Evolutionary conservation across 1,140 invertebrate genomes (phyloP), one percentile per base, ranked within the genome.

Genomic region (Drosophila sturtevanti): DNA sequence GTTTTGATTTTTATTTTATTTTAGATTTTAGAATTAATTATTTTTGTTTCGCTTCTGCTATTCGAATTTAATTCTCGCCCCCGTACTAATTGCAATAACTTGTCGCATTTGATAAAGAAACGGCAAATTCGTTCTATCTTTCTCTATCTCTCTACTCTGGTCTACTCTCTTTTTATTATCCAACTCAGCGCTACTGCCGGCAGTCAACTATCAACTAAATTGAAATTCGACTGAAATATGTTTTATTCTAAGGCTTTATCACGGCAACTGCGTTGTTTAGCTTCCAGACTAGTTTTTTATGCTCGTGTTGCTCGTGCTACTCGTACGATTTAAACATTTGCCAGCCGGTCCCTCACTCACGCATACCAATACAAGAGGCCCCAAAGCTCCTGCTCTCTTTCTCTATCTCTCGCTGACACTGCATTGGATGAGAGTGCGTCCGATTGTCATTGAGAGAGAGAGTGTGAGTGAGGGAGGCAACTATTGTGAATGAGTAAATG

Each of bases 181-280:
- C 48, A 63, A 48, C 34, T 64, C 35, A 58, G 41, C 16, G 59
- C 71, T 79, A 14, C 68, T 72, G 79, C 84, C 81, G 81, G 81
- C 73, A 80, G 74, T 65, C 82, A 69, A 87, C 87, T 72, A 79
- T 81, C 54, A 72, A 87, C 81, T 82, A 66, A 87, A 89, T 66
- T 14, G 10, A 11, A 48, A 48, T 18, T 48, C 16, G 18, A 44
- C 18, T 21, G 3, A 21, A 11, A 21, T 11, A 21, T 10, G 16
- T 48, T 48, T 21, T 21, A 48, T 10, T 44, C 41, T 55, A 62
- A 60, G 66, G 55, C 76, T 77, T 74, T 80, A 70, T 80, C 72
- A 76, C 63, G 64, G 62, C 62, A 41, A 61, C 67, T 55, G 44
- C 61, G 65, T 75, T 51, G 74, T 75, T 72, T 68, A 79, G 82